A percentile compares a stretch with the other conserved stretches of the same genome.
These are phyloP conservation scores for Neodiprion pinetum DNA, from an alignment of 1,140 invertebrate genomes.

Conservation along the genomic window DNA sequence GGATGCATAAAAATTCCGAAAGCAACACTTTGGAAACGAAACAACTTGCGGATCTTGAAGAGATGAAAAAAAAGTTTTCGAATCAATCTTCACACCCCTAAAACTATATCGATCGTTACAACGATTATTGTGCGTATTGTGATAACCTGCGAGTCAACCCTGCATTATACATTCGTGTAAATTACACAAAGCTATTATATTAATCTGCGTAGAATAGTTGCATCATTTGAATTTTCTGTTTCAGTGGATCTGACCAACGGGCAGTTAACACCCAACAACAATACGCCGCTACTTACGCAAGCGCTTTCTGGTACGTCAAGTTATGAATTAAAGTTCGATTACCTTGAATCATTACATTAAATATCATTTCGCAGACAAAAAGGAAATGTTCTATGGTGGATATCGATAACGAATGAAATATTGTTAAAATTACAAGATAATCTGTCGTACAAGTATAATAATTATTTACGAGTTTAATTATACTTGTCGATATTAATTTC, in stretches of 20 bases:
- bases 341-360: background rate
- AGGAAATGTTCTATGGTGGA: no score
- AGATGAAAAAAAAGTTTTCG: no score
- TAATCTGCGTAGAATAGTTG: slow-evolving; percentile 38
- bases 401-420: background rate
- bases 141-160: no score
- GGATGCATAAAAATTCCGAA: background rate
- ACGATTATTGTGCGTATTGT: background rate
- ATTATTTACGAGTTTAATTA: no score
- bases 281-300: slow-evolving; percentile 91
- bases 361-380: background rate
- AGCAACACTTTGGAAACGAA: background rate
- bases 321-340: background rate
- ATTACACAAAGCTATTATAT: background rate
- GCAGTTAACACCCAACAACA: slow-evolving; percentile 93
- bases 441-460: no score
- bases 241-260: slow-evolving; percentile 94
- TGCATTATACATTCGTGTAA: no score
- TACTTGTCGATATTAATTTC: no score
- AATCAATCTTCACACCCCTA: no score
- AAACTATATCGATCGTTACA: background rate
- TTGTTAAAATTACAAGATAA: no score
- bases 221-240: slow-evolving; percentile 65
- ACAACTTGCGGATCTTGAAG: no score
- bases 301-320: slow-evolving; percentile 85